Evolutionary conservation across 2,888 invertebrate genomes (phyloP), one percentile per base, ranked within the genome.

Genomic region (Caenorhabditis wallacei): DNA sequence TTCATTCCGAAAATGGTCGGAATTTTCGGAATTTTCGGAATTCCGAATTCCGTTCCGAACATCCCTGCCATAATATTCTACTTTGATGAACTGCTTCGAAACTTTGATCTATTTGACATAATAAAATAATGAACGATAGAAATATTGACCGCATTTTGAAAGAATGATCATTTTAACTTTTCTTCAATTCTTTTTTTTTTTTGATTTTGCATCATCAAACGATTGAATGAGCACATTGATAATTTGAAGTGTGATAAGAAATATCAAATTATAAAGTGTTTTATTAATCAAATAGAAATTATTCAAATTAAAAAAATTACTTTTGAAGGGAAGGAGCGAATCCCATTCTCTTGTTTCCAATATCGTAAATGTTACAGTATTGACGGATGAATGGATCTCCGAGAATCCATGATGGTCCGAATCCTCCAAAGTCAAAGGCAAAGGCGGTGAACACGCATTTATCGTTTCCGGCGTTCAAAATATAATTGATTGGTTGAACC

Each of bases 331-430:
- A 83, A 22, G 20, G 35, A 48, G 87, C 83, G 63, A 89, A 89
- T 22, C 89, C 87, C 68, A 89, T 85, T 18, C 80, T 79, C 68
- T 87, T 80, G 40, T 84, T 40, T 75, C 87, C 88, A 70, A 89
- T 84, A 70, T 89, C 87, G 81, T 87, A 87, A 82, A 87, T 70
- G 56, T 87, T 78, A 82, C 88, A 89, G 84, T 85, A 89, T 61
- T 85, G 80, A 51, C 87, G 82, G 76, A 87, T 86, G 81, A 80
- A 87, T 59, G 87, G 85, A 66, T 86, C 86, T 72, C 87, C 87
- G 22, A 87, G 72, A 37, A 86, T 82, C 85, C 84, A 87, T 48
- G 80, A 63, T 51, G 86, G 85, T 48, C 83, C 88, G 68, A 87
- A 85, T 18, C 88, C 88, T 48, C 72, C 81, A 72, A 59, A 78